Base-by-base conservation (phyloP, 2,113 vertebrate genomes). In the Plestiodon gilberti region DNA sequence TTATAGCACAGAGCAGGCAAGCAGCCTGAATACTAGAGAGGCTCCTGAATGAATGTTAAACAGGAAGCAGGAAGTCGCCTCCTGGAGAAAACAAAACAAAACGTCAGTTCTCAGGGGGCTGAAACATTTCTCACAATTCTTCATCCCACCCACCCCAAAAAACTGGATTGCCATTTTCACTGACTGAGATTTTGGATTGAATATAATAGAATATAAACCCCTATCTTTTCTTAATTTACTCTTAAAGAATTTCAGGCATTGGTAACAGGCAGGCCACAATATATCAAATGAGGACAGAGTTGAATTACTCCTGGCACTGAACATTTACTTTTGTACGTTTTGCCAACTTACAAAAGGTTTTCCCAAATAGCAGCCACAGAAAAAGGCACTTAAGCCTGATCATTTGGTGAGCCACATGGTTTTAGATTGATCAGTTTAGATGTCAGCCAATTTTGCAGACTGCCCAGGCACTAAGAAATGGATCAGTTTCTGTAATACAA, bases 401-500 rank as follows among this genome's bases (percentile, higher is more conserved):
- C 83, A 85, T 87, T 87, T 87, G 87, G 69, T 78, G 75, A 84
- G 59, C 87, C 78, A 84, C 76, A 89, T 92, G 81, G 61, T 70
- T 28, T 83, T 89, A 78, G 87, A 87, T 74, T 88, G 82, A 91
- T 86, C 81, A 85, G 82, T 80, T 89, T 82, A 89, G 83, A 94
- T 93, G 93, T 88, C 91, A 92, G 89, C 61, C 67, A 70, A 89
- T 88, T 95, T 92, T 90, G 40, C 65, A 88, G 89, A 90, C 73
- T 69, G 61, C 20, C 88, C 82, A 67, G 69, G 84, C 43, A 84
- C 79, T 85, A 89, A 91, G 84, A 87, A 91, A 2, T 64, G 80
- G 79, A 91, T 55, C 71, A 77, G 3, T 28, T 33, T 85, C 82
- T 81, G 70, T 70, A 90, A 90, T 70, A 89, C 67, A 76, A 67